Evolutionary conservation across 23 tunicate genomes (phyloP), one percentile per base, ranked within the genome.

Genomic region (Trididemnum nubilum): DNA sequence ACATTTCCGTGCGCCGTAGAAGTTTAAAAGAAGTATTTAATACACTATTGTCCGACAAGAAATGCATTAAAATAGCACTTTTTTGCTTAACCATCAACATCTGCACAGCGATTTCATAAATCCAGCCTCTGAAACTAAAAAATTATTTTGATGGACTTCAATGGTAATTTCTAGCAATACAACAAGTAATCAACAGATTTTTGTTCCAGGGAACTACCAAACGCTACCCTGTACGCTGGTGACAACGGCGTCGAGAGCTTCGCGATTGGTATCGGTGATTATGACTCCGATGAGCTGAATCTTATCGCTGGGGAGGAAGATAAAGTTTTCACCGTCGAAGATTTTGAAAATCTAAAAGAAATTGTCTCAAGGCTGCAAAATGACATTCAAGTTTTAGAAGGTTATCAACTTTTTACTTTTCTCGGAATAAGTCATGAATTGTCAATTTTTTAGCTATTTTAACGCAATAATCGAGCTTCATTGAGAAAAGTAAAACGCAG

Each of bases 211-310:
- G 37, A 72, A 29, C 79, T 92, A 0, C 76, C 78, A 1, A 50
- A 70, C 19, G 76, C 92, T 2, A 90, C 89, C 0, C 65, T 15
- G 0, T 92, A 86, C 61, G 82, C 92, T 9, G 61, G 35, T 33
- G 44, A 57, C 0, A 44, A 86, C 23, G 85, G 78, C 21, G 90
- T 92, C 32, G 89, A 90, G 60, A 34, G 87, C 2, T 92, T 86
- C 79, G 97, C 92, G 22, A 90, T 92, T 21, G 97, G 97, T 1
- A 90, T 92, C 31, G 79, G 82, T 59, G 64, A 84, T 18, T 92
- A 86, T 58, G 72, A 38, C 35, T 33, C 39, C 3, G 66, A 33
- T 2, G 82, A 92, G 60, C 82, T 92, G 31, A 83, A 65, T 23
- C 52, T 72, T 7, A 92, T 92, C 30, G 97, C 97, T 59, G 88